Evolutionary conservation across 2,797 vertebrate species (phyloP), one percentile per base, ranked within the genome.

Genomic region (Microchirus variegatus): DNA sequence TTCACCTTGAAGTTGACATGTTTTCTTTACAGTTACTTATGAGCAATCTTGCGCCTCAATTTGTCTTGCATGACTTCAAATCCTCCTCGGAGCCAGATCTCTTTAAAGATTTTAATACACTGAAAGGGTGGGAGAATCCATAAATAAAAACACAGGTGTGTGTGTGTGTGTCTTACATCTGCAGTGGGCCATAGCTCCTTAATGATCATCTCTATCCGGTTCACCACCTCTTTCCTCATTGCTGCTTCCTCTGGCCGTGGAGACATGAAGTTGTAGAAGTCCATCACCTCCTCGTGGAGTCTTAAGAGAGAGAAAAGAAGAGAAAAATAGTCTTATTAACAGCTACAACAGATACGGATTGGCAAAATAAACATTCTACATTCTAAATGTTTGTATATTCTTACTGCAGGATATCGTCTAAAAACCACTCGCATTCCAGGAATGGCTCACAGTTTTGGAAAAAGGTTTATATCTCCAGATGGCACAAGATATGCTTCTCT

Each of bases 201-300:
- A 81, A 99, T 97, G 84, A 99, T 94, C 1, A 83, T 94, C 89
- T 98, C 95, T 85, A 99, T 98, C 75, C 97, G 93, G 72, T 94
- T 95, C 53, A 99, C 97, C 60, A 99, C 97, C 89, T 99, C 97
- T 75, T 95, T 95, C 82, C 97, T 95, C 97, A 99, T 99, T 48
- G 95, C 94, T 67, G 95, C 96, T 91, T 99, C 97, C 87, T 97
- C 97, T 6, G 95, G 94, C 81, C 96, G 93, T 66, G 97, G 97
- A 52, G 95, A 97, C 95, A 99, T 98, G 90, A 97, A 99, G 87
- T 97, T 95, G 90, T 99, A 99, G 87, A 99, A 99, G 80, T 99
- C 96, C 81, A 98, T 94, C 86, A 99, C 95, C 93, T 99, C 97
- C 86, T 99, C 96, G 41, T 99, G 97, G 15, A 99, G 93, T 61